phyloP scores from a whole-genome alignment of 2,113 vertebrate genomes.

The human region DNA sequence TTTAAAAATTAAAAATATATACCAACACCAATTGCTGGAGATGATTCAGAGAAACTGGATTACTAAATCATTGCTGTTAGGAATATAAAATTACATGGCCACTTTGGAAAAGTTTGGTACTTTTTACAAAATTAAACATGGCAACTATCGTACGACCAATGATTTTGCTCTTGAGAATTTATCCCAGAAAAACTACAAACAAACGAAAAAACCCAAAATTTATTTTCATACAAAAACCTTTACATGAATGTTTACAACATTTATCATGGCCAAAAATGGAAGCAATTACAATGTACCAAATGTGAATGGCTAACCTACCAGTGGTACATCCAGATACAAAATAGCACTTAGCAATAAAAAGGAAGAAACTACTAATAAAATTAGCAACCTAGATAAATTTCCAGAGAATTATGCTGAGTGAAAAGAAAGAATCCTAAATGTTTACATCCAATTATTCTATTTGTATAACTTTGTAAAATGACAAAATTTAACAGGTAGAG shows the following conservation, averaged over 20 bases:
- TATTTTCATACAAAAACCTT: neutral
- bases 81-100: neutral
- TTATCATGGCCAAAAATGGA: too few relatives aligned
- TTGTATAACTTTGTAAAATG: neutral
- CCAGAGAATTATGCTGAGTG: neutral
- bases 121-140: neutral
- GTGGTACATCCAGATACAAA: neutral
- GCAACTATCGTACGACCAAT: neutral
- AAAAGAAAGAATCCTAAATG: neutral
- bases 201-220: too few relatives aligned
- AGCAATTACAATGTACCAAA: neutral
- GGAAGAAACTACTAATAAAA: neutral
- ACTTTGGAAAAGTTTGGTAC: neutral
- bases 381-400: neutral
- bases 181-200: neutral
- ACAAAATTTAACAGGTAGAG: neutral
- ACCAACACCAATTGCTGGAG: neutral
- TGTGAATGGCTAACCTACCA: neutral
- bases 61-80: neutral
- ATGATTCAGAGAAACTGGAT: neutral
- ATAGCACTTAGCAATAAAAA: neutral
- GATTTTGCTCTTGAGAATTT: neutral
- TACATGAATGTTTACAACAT: neutral
- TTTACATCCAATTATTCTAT: neutral
- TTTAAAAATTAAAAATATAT: neutral